These are phyloP conservation scores for Caradrina kadenii DNA, from an alignment of 2,888 invertebrate genomes.

Conservation along the genomic window DNA sequence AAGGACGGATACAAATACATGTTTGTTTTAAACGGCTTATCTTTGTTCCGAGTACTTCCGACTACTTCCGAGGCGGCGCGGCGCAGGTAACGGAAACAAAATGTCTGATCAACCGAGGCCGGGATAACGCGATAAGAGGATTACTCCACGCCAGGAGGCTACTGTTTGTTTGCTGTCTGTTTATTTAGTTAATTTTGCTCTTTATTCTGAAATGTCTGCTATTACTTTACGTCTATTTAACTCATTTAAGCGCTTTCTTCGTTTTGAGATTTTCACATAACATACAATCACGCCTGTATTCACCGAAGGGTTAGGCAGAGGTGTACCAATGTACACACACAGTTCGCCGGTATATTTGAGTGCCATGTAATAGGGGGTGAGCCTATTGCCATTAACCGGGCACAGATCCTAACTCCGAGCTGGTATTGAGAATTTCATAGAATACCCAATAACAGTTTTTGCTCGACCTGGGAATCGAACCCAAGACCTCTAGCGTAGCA, in stretches of 20 bases:
- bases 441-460: no score
- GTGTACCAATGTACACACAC: no score
- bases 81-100: constrained; percentile 72
- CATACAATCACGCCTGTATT: no score
- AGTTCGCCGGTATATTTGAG: no score
- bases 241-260: constrained; percentile 24
- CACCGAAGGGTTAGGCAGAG: no score
- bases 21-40: constrained; percentile 73
- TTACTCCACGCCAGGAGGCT: constrained; percentile 70
- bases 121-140: constrained; percentile 79
- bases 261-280: no score
- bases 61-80: constrained; percentile 42
- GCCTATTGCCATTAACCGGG: no score
- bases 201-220: constrained; percentile 62
- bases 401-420: no score
- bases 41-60: constrained; percentile 64
- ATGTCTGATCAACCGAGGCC: constrained; percentile 72
- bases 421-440: no score
- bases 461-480: no score
- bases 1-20: constrained; percentile 60
- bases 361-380: no score
- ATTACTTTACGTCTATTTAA: constrained; percentile 54
- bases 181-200: constrained; percentile 76
- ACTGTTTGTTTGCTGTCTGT: constrained; percentile 71
- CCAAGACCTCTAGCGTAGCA: no score